Evolutionary conservation across 2,113 vertebrate genomes (phyloP).

Genomic region (Typhlomys cinereus): DNA sequence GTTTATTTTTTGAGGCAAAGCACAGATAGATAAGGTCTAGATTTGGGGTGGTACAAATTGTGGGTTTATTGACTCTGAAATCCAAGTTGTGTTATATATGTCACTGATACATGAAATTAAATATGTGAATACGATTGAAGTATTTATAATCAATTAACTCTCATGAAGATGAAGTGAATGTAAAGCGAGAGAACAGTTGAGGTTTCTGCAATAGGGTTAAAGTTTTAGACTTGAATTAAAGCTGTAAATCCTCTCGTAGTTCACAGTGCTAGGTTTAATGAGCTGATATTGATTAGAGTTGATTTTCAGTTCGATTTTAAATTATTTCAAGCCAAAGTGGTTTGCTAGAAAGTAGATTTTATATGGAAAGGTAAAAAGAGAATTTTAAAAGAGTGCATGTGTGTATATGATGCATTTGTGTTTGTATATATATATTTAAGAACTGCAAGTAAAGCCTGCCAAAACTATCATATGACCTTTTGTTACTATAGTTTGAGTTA

Average conservation of each 20-base stretch:
- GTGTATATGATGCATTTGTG: not conserved
- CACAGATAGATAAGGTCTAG: slow-evolving; percentile 57
- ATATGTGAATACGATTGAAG: slow-evolving; percentile 89
- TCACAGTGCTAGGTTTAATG: slow-evolving; percentile 84
- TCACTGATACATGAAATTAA: slow-evolving; percentile 87
- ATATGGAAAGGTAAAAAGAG: slow-evolving; percentile 52
- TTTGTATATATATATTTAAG: slow-evolving; percentile 68
- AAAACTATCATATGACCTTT: slow-evolving; percentile 49
- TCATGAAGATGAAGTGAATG: slow-evolving; percentile 86
- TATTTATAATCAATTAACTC: slow-evolving; percentile 84
- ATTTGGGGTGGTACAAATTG: slow-evolving; percentile 83
- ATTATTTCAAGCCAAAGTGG: slow-evolving; percentile 77
- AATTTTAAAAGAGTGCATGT: slow-evolving; percentile 42
- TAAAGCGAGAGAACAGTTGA: slow-evolving; percentile 81
- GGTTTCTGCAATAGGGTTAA: slow-evolving; percentile 83
- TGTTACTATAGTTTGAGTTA: slow-evolving; percentile 28
- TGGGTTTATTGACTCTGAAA: slow-evolving; percentile 78
- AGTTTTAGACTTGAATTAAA: slow-evolving; percentile 88
- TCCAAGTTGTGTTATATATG: slow-evolving; percentile 79
- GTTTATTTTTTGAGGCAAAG: slow-evolving; percentile 72
- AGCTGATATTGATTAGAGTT: slow-evolving; percentile 86
- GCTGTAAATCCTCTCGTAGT: slow-evolving; percentile 86
- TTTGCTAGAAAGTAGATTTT: slow-evolving; percentile 61
- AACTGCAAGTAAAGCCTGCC: slow-evolving; percentile 59
- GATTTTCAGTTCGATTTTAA: slow-evolving; percentile 79